Conservation (phyloP, 2,888 invertebrate species). For the Drosophila mimica region DNA sequence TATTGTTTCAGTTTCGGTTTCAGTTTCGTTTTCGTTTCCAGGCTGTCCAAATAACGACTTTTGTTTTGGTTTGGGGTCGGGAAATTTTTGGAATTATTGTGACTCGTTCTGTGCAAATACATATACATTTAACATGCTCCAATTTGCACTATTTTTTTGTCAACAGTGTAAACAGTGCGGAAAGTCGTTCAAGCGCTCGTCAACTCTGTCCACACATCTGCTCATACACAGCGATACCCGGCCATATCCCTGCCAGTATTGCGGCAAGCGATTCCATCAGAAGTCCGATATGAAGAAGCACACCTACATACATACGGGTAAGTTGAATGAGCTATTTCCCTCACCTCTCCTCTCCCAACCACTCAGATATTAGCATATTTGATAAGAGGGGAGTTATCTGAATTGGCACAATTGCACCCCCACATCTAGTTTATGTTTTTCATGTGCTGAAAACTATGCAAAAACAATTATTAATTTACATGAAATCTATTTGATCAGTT, state of each 20-base stretch:
- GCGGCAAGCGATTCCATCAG: constrained; percentile 86
- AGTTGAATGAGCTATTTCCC: constrained; percentile 83
- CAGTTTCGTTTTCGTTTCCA: constrained; percentile 19
- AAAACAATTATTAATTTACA: not conserved
- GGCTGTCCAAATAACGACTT: constrained; percentile 59
- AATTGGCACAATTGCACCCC: constrained; percentile 57
- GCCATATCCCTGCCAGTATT: constrained; percentile 99
- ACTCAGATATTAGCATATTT: constrained; percentile 42
- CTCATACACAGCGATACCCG: constrained; percentile 98
- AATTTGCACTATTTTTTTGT: constrained; percentile 32
- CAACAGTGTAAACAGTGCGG: constrained; percentile 96
- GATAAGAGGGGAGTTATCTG: constrained; percentile 22
- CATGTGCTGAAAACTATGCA: constrained; percentile 8
- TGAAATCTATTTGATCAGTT: not conserved
- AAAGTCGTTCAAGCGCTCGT: constrained; percentile 97
- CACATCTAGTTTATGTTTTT: constrained; percentile 40
- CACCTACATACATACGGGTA: constrained; percentile 97
- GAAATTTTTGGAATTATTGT: constrained; percentile 12
- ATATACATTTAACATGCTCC: constrained; percentile 28
- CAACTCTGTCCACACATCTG: constrained; percentile 98
- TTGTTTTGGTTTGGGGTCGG: constrained; percentile 1
- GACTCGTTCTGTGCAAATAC: constrained; percentile 37
- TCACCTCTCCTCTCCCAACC: not conserved
- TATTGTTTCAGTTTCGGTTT: constrained; percentile 17
- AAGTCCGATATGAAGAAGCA: constrained; percentile 98